phyloP scores from a whole-genome alignment of 1,140 invertebrate species.

The Mya arenaria region DNA sequence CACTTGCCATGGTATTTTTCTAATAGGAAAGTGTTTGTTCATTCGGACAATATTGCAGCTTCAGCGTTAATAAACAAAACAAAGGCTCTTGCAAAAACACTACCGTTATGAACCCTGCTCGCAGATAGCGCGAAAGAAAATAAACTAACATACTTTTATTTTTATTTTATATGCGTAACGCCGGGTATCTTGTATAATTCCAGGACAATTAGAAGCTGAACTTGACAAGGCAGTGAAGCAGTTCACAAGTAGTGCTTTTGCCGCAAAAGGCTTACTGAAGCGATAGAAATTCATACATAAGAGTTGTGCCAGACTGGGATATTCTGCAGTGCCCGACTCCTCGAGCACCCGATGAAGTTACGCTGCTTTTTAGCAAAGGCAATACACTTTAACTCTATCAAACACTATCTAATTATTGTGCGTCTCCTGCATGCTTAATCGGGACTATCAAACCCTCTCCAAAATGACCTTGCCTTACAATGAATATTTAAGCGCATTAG shows the following conservation, averaged over 20 bases:
- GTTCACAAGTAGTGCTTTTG: neutral
- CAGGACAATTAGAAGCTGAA: neutral
- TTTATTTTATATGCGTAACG: slow-evolving; percentile 9
- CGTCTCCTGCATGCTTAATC: slow-evolving; percentile 1
- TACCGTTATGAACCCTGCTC: neutral
- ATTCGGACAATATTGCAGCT: slow-evolving; percentile 15
- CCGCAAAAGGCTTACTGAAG: neutral
- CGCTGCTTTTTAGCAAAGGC: too few relatives aligned
- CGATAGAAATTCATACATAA: too few relatives aligned
- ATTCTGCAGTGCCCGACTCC: too few relatives aligned
- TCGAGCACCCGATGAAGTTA: too few relatives aligned
- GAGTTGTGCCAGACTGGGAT: too few relatives aligned
- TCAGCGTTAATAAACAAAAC: slow-evolving; percentile 6
- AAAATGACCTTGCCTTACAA: slow-evolving; percentile 7
- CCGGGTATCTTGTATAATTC: neutral
- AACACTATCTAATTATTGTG: slow-evolving; percentile 13
- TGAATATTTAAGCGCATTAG: slow-evolving; percentile 1
- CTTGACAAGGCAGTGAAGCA: neutral
- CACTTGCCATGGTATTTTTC: neutral
- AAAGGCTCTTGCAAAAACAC: slow-evolving; percentile 1
- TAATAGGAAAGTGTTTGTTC: neutral
- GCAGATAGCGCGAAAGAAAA: too few relatives aligned
- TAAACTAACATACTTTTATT: too few relatives aligned
- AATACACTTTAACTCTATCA: too few relatives aligned
- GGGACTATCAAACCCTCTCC: neutral